Evolutionary conservation across 37 sponge, comb jelly and placozoan genomes (phyloP).

Genomic region (Beroe forskalii): DNA sequence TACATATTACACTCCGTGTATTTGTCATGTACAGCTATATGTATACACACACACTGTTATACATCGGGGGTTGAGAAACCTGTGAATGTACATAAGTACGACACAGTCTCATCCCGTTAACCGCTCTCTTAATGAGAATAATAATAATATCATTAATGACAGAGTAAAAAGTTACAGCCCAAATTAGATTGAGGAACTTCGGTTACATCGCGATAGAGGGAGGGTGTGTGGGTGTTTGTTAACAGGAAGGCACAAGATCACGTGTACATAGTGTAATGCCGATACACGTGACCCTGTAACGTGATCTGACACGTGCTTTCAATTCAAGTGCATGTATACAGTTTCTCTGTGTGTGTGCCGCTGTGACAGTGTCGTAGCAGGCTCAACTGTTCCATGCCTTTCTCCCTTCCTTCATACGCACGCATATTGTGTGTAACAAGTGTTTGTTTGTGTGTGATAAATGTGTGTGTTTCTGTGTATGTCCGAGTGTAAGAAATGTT

Average conservation of each 20-base stretch:
- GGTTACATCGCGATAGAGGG: background rate
- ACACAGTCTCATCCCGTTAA: too few relatives aligned
- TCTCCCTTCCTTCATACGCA: too few relatives aligned
- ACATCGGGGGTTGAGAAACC: too few relatives aligned
- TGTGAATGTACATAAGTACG: too few relatives aligned
- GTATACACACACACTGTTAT: too few relatives aligned
- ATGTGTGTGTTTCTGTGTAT: background rate
- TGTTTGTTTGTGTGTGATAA: background rate
- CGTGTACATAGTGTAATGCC: background rate
- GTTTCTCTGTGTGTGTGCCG: background rate
- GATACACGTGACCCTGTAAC: constrained; percentile 9
- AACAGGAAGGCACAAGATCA: background rate
- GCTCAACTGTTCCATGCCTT: too few relatives aligned
- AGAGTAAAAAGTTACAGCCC: constrained; percentile 19
- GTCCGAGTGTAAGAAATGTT: background rate
- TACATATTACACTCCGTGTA: too few relatives aligned
- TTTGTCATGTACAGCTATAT: too few relatives aligned
- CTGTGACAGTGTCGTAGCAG: background rate
- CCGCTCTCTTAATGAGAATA: too few relatives aligned
- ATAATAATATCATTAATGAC: too few relatives aligned
- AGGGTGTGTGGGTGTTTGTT: background rate
- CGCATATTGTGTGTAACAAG: background rate
- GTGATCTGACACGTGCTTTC: constrained; percentile 4
- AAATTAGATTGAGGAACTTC: constrained; percentile 14
- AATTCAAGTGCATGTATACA: background rate